Percentiles rank a stretch among this genome's conserved stretches.
Evolutionary conservation across 2,888 invertebrate genomes (phyloP).

Genomic region (Pyrochroa serraticornis): DNA sequence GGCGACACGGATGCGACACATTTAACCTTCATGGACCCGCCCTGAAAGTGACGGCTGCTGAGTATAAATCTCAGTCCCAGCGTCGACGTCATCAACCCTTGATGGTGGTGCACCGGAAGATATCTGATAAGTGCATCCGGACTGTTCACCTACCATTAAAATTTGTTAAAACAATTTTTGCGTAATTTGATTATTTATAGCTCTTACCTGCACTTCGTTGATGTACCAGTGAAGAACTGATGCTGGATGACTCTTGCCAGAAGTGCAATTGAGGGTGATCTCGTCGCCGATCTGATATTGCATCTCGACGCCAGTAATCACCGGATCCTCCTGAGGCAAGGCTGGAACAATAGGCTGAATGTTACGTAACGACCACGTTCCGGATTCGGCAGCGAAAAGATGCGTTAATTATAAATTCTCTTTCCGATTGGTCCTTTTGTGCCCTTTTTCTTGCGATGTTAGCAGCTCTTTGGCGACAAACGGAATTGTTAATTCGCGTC

Average conservation of each 20-base stretch:
- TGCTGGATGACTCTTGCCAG: constrained; percentile 77
- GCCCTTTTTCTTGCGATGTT: no score
- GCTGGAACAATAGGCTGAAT: constrained; percentile 45
- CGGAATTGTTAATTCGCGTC: no score
- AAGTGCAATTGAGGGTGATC: constrained; percentile 77
- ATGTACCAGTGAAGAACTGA: constrained; percentile 79
- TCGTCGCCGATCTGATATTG: constrained; percentile 77
- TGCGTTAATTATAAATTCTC: no score
- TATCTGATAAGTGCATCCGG: constrained; percentile 61
- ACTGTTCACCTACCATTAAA: constrained; percentile 59
- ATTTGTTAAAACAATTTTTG: neutral
- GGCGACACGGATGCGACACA: constrained; percentile 68
- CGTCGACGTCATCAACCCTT: constrained; percentile 65
- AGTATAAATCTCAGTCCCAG: constrained; percentile 64
- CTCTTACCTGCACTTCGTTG: constrained; percentile 73
- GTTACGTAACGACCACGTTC: neutral
- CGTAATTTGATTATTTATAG: constrained; percentile 17
- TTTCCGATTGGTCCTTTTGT: no score
- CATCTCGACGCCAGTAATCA: constrained; percentile 74
- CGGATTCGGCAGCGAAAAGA: no score
- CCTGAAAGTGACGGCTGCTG: constrained; percentile 63
- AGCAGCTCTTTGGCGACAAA: no score
- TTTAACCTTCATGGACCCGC: constrained; percentile 67
- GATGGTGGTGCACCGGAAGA: constrained; percentile 62
- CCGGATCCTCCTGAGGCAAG: constrained; percentile 75